Base-by-base conservation (phyloP, 1,140 invertebrate species). In the Calosoma granatense region DNA sequence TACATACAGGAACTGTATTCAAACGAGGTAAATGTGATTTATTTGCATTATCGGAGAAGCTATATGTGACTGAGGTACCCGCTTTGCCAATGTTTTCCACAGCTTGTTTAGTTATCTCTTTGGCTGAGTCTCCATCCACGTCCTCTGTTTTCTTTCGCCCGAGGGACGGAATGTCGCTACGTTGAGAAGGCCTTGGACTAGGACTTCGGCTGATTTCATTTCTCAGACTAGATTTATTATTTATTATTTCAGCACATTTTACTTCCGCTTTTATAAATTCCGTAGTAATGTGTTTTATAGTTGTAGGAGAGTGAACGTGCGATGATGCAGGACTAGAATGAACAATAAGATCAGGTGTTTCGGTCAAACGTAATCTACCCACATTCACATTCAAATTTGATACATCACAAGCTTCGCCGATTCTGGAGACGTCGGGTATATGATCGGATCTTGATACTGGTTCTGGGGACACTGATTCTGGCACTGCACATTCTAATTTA, bases 11-110 rank as follows among this genome's bases (percentile, higher is more conserved):
- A 47, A 47, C 17, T 47, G 41, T 47, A 17, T 47, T 47, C 15
- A 47, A 47, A 11, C 41, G 6, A 17, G 41, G 79, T 30, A 83
- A 63, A 60, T 82, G 78, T 2, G 74, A 73, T 51, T 72, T 74
- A 15, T 55, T 65, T 20, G 64, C 64, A 2, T 65, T 62, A 19
- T 54, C 72, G 23, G 63, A 72, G 63, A 87, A 85, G 55, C 77
- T 78, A 65, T 81, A 84, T 56, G 80, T 76, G 57, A 83, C 74
- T 1, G 78, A 79, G 22, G 71, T 77, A 19, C 82, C 81, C 19
- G 83, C 84, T 67, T 80, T 80, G 17, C 81, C 73, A 62, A 87
- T 87, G 65, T 86, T 85, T 39, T 83, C 82, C 43, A 84, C 63
- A 1, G 84, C 82, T 1, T 72, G 67, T 56, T 76, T 77, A 0